Evolutionary conservation across 2,797 vertebrate genomes (phyloP), one percentile per base, ranked within the genome.

Genomic region (Dicrostonyx torquatus): DNA sequence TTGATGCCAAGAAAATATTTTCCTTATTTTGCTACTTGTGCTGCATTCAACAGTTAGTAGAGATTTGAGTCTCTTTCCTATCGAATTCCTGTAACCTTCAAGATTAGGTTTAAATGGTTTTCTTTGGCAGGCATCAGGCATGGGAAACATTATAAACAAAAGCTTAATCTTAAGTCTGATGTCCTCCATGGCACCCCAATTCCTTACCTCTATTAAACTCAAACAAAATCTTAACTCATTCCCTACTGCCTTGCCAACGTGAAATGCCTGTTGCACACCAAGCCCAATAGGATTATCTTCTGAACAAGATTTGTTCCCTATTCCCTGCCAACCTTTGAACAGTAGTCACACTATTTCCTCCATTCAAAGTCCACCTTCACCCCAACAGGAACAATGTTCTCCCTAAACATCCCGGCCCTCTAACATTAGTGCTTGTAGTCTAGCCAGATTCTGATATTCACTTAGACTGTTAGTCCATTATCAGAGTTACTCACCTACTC

Each of bases 21-120:
- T 50, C 29, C 40, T 79, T 87, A 80, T 53, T 91, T 73, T 94
- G 26, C 37, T 76, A 40, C 62, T 94, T 95, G 73, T 77, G 89
- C 91, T 87, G 70, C 55, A 82, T 84, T 94, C 79, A 94, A 75
- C 60, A 92, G 83, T 96, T 75, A 94, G 12, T 91, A 62, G 22
- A 37, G 14, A 92, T 70, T 29, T 68, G 53, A 72, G 66, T 70
- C 40, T 86, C 55, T 94, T 91, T 45, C 66, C 48, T 79, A 58
- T 76, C 76, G 77, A 89, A n/a, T 87, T 94, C 40, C 34, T 93
- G 24, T 87, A 89, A 95, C 77, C 75, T 86, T 93, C 82, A 77
- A 93, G 55, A 86, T 86, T 79, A 92, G 55, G 29, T 83, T 77
- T 88, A 91, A 91, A 84, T 76, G 45, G 73, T 77, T 94, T 84